A percentile compares a stretch with the other conserved stretches of the same genome.
Evolutionary conservation across 2,888 invertebrate species (phyloP).

Genomic region (Cerceris rybyensis): DNA sequence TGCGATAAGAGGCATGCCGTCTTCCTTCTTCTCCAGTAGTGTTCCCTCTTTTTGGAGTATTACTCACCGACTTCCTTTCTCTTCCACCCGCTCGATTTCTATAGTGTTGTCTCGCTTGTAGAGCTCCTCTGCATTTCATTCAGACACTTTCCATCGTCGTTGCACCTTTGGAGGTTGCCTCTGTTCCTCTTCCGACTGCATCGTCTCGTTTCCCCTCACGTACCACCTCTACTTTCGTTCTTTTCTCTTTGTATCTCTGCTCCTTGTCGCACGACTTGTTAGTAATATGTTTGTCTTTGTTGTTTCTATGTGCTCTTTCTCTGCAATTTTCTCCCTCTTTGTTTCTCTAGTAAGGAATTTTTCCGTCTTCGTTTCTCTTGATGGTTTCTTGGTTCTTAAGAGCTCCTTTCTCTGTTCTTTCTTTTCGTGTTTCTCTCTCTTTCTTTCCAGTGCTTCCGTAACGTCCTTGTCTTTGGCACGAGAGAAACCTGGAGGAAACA

Average conservation of each 20-base stretch:
- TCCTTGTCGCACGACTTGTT: not conserved
- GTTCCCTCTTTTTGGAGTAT: not conserved
- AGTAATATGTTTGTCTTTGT: not conserved
- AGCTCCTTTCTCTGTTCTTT: not conserved
- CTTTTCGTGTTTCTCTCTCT: constrained; percentile 20
- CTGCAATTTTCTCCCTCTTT: not conserved
- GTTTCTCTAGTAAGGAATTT: not conserved
- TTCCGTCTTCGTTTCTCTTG: not conserved
- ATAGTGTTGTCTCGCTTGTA: not conserved
- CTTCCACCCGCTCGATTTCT: not conserved
- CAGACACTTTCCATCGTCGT: not conserved
- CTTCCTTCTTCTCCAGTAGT: not conserved
- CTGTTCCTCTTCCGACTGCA: constrained; percentile 9
- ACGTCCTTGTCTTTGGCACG: not conserved
- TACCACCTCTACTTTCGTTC: not conserved
- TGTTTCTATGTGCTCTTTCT: not conserved
- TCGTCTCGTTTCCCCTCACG: not conserved
- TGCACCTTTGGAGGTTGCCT: not conserved
- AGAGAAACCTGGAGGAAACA: not conserved
- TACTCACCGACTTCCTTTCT: not conserved
- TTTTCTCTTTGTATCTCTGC: not conserved
- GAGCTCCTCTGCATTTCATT: not conserved
- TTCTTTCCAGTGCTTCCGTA: not conserved
- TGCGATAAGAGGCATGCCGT: not conserved
- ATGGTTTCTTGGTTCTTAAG: constrained; percentile 12